Conservation (phyloP, 2,113 vertebrate genomes). For the Antennarius striatus region DNA sequence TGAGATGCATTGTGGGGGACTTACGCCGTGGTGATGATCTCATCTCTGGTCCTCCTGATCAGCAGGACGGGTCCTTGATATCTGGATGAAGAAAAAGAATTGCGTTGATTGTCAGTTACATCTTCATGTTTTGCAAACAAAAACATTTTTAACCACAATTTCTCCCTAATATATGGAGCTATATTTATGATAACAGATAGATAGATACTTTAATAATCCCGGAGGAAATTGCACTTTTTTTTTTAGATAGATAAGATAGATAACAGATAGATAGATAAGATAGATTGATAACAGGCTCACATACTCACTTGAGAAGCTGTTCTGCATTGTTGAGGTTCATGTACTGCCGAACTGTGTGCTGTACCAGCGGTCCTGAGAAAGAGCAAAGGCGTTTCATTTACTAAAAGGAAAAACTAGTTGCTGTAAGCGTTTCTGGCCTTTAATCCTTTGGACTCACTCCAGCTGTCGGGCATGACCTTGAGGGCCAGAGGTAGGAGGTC, state of each 20-base stretch:
- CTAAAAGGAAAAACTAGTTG: constrained; percentile 2
- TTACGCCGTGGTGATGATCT: constrained; percentile 93
- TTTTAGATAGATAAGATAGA: too few species aligned
- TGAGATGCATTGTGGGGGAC: constrained; percentile 38
- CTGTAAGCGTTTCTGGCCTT: background rate
- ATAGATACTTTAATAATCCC: too few species aligned
- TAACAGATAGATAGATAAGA: too few species aligned
- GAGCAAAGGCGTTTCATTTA: constrained; percentile 2
- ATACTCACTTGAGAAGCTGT: constrained; percentile 88
- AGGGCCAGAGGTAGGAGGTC: constrained; percentile 90
- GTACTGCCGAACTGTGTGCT: constrained; percentile 88
- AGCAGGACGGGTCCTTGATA: constrained; percentile 90
- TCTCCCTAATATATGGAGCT: background rate
- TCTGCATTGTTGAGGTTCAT: constrained; percentile 91
- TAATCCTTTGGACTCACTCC: constrained; percentile 82
- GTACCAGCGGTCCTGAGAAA: constrained; percentile 83
- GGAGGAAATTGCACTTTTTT: too few species aligned
- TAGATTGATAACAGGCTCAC: background rate
- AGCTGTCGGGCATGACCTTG: constrained; percentile 94
- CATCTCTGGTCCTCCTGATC: constrained; percentile 90
- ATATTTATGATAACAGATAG: background rate
- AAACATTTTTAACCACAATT: constrained; percentile 7
- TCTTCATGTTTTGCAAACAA: background rate
- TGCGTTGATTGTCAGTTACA: constrained; percentile 1
- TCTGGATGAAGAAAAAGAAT: constrained; percentile 62